phyloP scores from a whole-genome alignment of 1,140 invertebrate species.

The Ephestia elutella region DNA sequence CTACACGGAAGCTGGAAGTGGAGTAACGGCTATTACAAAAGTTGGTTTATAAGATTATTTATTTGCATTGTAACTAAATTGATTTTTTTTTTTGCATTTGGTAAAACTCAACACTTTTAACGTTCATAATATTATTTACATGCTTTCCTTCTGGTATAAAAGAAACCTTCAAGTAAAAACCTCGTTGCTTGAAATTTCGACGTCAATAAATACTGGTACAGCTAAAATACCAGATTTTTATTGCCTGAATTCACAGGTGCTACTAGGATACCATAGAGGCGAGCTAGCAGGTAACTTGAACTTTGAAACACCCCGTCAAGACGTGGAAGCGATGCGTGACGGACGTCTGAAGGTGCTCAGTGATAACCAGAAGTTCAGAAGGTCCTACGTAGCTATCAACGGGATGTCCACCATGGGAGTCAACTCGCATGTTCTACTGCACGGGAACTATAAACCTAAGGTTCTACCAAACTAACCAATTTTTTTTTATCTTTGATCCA shows the following conservation, averaged over 20 bases:
- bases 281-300: conserved; percentile 38
- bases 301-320: conserved; percentile 27
- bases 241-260: conserved; percentile 26
- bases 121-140: too few species aligned
- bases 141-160: too few species aligned
- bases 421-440: conserved; percentile 41
- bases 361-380: conserved; percentile 29
- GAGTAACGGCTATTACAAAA: conserved; percentile 76
- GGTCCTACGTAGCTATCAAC: conserved; percentile 41
- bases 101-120: too few species aligned
- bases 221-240: too few species aligned
- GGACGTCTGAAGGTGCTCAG: conserved; percentile 38
- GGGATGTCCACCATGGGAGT: conserved; percentile 36
- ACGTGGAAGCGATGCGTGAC: conserved; percentile 34
- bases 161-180: too few species aligned
- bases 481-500: too few species aligned
- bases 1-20: conserved; percentile 79
- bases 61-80: too few species aligned
- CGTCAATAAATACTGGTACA: too few species aligned
- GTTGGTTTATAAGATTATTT: conserved; percentile 25
- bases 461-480: conserved; percentile 24
- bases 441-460: conserved; percentile 47
- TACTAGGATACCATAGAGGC: conserved; percentile 41
- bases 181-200: too few species aligned
- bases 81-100: too few species aligned